Evolutionary conservation across 2,797 vertebrate species (phyloP).

Genomic region (Remorina albescens): DNA sequence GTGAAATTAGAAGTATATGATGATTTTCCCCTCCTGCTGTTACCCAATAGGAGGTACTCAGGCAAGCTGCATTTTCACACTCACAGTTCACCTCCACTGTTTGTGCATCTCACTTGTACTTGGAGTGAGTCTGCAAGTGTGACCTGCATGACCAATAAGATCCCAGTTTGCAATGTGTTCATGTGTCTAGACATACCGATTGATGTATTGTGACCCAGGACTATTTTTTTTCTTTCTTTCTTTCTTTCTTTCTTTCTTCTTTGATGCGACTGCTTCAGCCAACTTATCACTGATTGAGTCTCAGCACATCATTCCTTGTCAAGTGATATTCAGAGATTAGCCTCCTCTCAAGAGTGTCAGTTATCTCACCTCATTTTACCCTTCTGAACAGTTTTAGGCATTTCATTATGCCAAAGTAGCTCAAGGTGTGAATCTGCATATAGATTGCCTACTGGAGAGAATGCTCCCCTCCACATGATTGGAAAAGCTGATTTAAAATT

Average conservation of each 20-base stretch:
- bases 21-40: conserved; percentile 66
- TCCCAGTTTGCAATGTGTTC: conserved; percentile 54
- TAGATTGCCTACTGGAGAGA: conserved; percentile 76
- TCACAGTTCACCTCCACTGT: conserved; percentile 49
- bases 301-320: conserved; percentile 65
- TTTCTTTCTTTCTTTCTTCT: too few relatives aligned
- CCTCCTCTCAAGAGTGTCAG: conserved; percentile 68
- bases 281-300: conserved; percentile 32
- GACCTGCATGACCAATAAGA: conserved; percentile 52
- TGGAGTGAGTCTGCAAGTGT: conserved; percentile 43
- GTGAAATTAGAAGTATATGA: not conserved
- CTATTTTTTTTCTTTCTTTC: too few relatives aligned
- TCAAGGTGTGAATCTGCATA: conserved; percentile 85
- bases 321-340: conserved; percentile 79
- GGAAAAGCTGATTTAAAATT: conserved; percentile 70
- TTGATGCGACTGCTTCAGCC: conserved; percentile 39
- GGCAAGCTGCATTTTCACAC: conserved; percentile 45
- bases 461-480: conserved; percentile 70
- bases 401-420: conserved; percentile 80
- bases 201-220: conserved; percentile 45
- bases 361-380: conserved; percentile 73
- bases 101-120: conserved; percentile 43
- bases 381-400: conserved; percentile 71
- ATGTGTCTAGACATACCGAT: conserved; percentile 39
- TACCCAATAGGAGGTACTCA: conserved; percentile 50